A percentile compares a stretch with the other conserved stretches of the same genome.
These are phyloP conservation scores for Pelagia noctiluca DNA, from an alignment of 30 jellyfish, hydroid and myxozoan species.

Conservation along the genomic window DNA sequence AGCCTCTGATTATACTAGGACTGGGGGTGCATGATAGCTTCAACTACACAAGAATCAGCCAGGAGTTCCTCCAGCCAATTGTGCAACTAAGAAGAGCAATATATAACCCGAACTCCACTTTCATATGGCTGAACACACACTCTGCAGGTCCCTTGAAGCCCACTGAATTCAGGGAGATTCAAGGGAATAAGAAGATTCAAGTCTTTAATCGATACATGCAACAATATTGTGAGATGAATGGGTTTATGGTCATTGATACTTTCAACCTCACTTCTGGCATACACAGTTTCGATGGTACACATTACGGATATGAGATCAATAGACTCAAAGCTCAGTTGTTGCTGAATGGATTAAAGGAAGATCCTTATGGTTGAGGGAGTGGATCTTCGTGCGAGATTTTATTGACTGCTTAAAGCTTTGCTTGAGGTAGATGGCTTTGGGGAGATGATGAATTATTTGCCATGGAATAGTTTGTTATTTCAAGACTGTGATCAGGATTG, in stretches of 20 bases:
- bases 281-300: conserved; percentile 98
- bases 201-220: conserved; percentile 52
- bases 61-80: conserved; percentile 63
- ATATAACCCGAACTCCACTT: conserved; percentile 4
- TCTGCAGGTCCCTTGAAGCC: conserved; percentile 94
- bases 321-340: conserved; percentile 73
- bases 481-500: too few relatives aligned
- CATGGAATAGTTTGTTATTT: too few relatives aligned
- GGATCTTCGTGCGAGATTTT: too few relatives aligned
- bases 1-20: conserved; percentile 82
- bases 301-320: conserved; percentile 87
- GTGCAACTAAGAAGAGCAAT: conserved; percentile 19
- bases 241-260: conserved; percentile 71
- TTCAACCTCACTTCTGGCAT: conserved; percentile 86
- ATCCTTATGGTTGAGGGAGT: too few relatives aligned
- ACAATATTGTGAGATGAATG: conserved; percentile 62
- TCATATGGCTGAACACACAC: conserved; percentile 93
- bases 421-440: too few relatives aligned
- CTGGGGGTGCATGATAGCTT: conserved; percentile 94
- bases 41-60: conserved; percentile 71
- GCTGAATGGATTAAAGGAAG: conserved; percentile 66
- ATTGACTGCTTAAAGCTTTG: too few relatives aligned
- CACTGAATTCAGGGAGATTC: conserved; percentile 66
- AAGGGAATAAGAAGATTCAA: conserved; percentile 68
- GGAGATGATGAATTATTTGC: too few relatives aligned